These are phyloP conservation scores for Lathamus discolor DNA, from an alignment of 2,113 vertebrate species.

Conservation along the genomic window DNA sequence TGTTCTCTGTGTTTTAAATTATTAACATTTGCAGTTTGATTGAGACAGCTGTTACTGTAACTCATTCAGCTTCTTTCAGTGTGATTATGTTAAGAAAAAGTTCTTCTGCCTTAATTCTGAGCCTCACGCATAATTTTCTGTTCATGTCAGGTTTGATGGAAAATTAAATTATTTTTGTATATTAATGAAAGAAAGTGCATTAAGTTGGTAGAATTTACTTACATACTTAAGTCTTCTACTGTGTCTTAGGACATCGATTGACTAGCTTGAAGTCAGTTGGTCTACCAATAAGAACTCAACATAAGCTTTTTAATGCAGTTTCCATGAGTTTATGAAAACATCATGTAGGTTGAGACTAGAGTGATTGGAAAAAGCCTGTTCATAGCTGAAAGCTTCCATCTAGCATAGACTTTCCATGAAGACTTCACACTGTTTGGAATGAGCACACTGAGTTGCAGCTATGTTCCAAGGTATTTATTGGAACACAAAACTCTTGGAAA, in stretches of 20 bases:
- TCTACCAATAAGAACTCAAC: background rate
- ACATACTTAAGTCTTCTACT: background rate
- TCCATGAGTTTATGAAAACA: background rate
- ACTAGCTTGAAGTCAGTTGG: background rate
- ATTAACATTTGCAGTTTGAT: background rate
- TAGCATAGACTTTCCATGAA: background rate
- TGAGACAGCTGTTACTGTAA: background rate
- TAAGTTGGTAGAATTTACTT: background rate
- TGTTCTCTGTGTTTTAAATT: background rate
- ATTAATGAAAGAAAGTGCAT: background rate
- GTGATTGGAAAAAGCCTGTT: background rate
- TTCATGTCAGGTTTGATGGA: background rate
- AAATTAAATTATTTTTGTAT: background rate
- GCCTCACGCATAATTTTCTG: background rate
- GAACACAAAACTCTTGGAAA: background rate
- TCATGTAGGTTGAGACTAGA: background rate
- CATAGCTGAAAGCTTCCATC: background rate
- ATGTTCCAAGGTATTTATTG: background rate
- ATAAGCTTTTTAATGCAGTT: background rate
- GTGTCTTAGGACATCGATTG: background rate
- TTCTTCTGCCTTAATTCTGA: background rate
- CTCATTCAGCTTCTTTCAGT: background rate
- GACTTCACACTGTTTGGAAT: background rate
- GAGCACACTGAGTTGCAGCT: background rate
- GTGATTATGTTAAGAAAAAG: background rate